A percentile compares a stretch with the other conserved stretches of the same genome.
Conservation (phyloP, 1,140 invertebrate species). For the Pseudomyrmex gracilis region DNA sequence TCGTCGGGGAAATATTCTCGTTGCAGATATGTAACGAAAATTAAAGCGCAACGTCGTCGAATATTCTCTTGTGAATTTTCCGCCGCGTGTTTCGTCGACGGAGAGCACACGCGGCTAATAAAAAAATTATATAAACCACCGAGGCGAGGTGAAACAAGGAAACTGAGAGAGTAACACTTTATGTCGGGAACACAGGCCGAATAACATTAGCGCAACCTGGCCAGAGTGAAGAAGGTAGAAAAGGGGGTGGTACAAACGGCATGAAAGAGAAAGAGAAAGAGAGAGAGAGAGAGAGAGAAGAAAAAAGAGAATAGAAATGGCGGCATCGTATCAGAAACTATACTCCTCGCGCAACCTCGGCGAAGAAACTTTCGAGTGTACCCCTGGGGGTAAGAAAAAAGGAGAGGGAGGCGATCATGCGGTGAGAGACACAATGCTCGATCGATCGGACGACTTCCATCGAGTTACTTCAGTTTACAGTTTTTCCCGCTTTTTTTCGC, state of each 20-base stretch:
- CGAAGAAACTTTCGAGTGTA: slow-evolving; percentile 60
- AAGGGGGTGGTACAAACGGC: not conserved
- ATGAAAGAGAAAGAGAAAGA: not conserved
- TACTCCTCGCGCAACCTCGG: slow-evolving; percentile 46
- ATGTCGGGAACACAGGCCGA: slow-evolving; percentile 49
- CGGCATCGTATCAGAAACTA: slow-evolving; percentile 46
- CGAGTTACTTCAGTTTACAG: slow-evolving; percentile 59
- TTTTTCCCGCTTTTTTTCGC: slow-evolving; percentile 52
- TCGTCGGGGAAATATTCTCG: not conserved
- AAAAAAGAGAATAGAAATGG: slow-evolving; percentile 19
- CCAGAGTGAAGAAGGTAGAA: not conserved
- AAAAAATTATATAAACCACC: slow-evolving; percentile 58
- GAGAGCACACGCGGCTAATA: slow-evolving; percentile 29
- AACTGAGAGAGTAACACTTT: slow-evolving; percentile 44
- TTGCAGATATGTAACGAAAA: slow-evolving; percentile 15
- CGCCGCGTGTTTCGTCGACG: slow-evolving; percentile 30
- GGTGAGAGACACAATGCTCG: slow-evolving; percentile 55
- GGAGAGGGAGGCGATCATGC: slow-evolving; percentile 45
- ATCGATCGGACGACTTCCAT: slow-evolving; percentile 58
- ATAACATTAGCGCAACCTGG: slow-evolving; percentile 46
- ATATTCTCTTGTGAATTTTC: slow-evolving; percentile 46
- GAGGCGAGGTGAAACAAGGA: slow-evolving; percentile 24
- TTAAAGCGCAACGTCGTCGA: slow-evolving; percentile 32
- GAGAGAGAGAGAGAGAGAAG: not conserved
- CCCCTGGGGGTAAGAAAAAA: not conserved